Evolutionary conservation across 37 sponge, comb jelly and placozoan genomes (phyloP).

Genomic region (Dysidea cf. avara): DNA sequence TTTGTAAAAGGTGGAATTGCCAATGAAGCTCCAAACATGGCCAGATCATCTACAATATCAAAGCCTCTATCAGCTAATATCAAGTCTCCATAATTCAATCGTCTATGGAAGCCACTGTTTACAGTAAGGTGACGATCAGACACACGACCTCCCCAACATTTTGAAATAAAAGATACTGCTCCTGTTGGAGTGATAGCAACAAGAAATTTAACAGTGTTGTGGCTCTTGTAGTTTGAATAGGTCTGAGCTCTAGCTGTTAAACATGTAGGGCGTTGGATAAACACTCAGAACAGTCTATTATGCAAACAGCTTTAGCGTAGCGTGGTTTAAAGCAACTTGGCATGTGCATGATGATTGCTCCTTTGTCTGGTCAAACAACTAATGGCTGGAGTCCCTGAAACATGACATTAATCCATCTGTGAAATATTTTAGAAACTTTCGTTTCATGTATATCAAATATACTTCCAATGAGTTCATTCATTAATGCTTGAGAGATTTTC

Average conservation of each 20-base stretch:
- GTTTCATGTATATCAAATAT: neutral
- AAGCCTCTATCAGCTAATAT: constrained; percentile 18
- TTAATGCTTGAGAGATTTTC: neutral
- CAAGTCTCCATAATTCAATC: neutral
- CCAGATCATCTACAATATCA: constrained; percentile 8
- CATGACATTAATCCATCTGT: constrained; percentile 13
- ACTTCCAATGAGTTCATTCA: neutral
- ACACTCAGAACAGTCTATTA: constrained; percentile 32
- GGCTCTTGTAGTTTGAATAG: constrained; percentile 13
- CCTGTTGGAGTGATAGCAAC: constrained; percentile 11
- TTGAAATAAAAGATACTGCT: constrained; percentile 9
- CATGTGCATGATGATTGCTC: neutral
- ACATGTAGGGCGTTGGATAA: neutral
- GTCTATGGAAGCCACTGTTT: constrained; percentile 1
- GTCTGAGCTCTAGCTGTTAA: constrained; percentile 1
- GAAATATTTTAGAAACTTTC: constrained; percentile 1
- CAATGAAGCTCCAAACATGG: neutral
- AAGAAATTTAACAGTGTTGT: constrained; percentile 22
- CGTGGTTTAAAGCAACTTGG: too few species aligned
- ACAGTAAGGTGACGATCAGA: constrained; percentile 11
- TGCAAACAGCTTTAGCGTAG: constrained; percentile 8
- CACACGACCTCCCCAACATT: constrained; percentile 20
- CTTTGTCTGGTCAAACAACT: constrained; percentile 11
- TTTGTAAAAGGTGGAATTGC: constrained; percentile 2
- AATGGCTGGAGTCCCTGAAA: constrained; percentile 3